phyloP scores from a whole-genome alignment of 2,888 invertebrate species.

The Drosophila buzzatii region DNA sequence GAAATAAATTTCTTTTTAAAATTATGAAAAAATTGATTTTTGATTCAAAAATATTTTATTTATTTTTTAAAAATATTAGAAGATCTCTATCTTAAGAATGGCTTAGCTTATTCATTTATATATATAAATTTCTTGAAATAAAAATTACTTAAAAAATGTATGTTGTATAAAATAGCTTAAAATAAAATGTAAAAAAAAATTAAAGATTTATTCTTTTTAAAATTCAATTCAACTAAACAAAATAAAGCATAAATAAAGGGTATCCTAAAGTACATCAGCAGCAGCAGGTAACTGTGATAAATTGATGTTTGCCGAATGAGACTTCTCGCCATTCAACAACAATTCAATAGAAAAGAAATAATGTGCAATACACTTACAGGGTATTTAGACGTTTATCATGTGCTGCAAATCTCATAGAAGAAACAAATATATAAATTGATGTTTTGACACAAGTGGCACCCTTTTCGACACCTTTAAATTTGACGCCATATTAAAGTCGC shows the following conservation, averaged over 20 bases:
- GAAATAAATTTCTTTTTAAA: too few species aligned
- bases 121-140: too few species aligned
- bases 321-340: not conserved
- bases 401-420: not conserved
- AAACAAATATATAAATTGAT: not conserved
- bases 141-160: too few species aligned
- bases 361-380: not conserved
- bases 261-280: not conserved
- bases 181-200: too few species aligned
- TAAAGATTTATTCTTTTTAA: too few species aligned
- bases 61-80: too few species aligned
- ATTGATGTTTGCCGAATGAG: not conserved
- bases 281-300: not conserved
- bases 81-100: too few species aligned
- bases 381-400: constrained; percentile 3
- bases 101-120: too few species aligned
- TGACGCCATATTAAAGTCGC: constrained; percentile 36
- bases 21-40: too few species aligned
- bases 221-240: too few species aligned
- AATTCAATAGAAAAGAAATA: not conserved
- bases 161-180: too few species aligned
- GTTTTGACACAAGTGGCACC: not conserved
- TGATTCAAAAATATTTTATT: too few species aligned
- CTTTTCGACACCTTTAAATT: constrained; percentile 36
- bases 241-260: not conserved